Evolutionary conservation across 2,888 invertebrate species (phyloP).

Genomic region (Melitaea athalia): DNA sequence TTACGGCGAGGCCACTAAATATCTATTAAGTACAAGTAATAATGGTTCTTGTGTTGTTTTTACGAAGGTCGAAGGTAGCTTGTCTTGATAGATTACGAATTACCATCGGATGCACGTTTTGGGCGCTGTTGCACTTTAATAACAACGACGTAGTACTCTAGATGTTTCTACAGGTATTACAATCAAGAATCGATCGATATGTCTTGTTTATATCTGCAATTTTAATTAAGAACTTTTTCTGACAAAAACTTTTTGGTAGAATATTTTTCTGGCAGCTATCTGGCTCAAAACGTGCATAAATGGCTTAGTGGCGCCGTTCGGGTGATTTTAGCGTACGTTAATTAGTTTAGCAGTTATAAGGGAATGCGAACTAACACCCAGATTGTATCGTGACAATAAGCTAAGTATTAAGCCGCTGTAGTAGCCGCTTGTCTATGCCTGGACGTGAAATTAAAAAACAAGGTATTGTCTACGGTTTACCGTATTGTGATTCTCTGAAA

Average conservation of each 20-base stretch:
- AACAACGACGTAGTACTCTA: background rate
- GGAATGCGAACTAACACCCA: conserved; percentile 76
- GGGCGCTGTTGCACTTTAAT: conserved; percentile 16
- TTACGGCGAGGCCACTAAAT: conserved; percentile 25
- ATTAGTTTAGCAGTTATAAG: conserved; percentile 60
- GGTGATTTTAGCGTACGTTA: conserved; percentile 33
- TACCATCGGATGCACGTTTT: conserved; percentile 32
- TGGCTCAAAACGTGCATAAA: conserved; percentile 24
- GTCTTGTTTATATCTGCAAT: background rate
- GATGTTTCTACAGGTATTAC: background rate
- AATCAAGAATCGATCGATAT: background rate
- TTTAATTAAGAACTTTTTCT: too few species aligned
- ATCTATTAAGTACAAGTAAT: conserved; percentile 16
- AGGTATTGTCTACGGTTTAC: conserved; percentile 13
- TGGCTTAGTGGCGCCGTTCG: conserved; percentile 25
- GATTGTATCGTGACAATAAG: conserved; percentile 76
- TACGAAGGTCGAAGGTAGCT: conserved; percentile 3
- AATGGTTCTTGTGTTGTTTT: background rate
- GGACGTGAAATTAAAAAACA: conserved; percentile 33
- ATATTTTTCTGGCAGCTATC: background rate
- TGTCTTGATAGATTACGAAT: conserved; percentile 14
- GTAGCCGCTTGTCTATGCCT: conserved; percentile 61
- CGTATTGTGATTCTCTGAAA: conserved; percentile 2
- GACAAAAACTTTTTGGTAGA: too few species aligned
- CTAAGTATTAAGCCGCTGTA: conserved; percentile 69